Evolutionary conservation across 2,888 invertebrate genomes (phyloP).

Genomic region (Psylliodes chrysocephalus): DNA sequence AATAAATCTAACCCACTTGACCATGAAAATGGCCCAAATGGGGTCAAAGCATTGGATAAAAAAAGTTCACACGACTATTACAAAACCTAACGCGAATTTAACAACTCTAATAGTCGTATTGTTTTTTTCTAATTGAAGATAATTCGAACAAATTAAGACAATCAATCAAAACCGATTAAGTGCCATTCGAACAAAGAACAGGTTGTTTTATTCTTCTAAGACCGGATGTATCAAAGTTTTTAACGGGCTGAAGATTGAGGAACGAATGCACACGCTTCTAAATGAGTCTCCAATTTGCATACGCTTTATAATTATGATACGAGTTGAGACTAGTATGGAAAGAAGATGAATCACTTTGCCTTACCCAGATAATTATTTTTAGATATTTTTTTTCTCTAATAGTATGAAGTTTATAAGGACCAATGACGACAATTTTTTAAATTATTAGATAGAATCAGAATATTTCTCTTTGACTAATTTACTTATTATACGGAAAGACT

Average conservation of each 20-base stretch:
- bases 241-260: constrained; percentile 28
- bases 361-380: constrained; percentile 35
- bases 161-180: constrained; percentile 44
- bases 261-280: constrained; percentile 21
- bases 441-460: no score
- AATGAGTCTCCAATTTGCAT: constrained; percentile 47
- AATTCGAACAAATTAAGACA: constrained; percentile 44
- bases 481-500: no score
- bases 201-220: constrained; percentile 37
- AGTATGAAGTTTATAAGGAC: no score
- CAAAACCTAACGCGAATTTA: constrained; percentile 39
- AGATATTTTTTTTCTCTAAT: not conserved
- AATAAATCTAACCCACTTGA: constrained; percentile 30
- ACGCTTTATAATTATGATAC: constrained; percentile 47
- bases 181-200: constrained; percentile 40
- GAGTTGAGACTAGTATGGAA: constrained; percentile 41
- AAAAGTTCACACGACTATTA: constrained; percentile 43
- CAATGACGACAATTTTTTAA: no score
- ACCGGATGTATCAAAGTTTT: constrained; percentile 37
- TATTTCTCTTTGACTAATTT: no score
- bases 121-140: constrained; percentile 43
- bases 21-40: constrained; percentile 37
- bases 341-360: constrained; percentile 44
- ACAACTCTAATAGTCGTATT: constrained; percentile 43
- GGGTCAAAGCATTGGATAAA: constrained; percentile 28